Base-by-base conservation (phyloP, 37 sponge, comb jelly and placozoan species). In the Tethya wilhelma region DNA sequence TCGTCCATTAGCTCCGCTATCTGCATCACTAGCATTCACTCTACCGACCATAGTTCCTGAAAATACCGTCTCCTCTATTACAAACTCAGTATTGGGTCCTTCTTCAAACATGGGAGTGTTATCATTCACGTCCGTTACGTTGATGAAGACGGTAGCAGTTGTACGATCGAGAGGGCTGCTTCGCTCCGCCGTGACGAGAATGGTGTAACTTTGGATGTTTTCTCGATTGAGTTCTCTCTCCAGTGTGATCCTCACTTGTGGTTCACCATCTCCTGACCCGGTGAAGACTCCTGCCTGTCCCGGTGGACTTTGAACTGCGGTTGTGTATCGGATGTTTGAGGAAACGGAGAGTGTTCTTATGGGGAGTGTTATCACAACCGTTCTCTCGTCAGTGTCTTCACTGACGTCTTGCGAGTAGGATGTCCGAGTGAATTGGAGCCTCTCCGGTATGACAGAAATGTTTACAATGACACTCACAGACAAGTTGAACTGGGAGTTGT, bases 61-160 rank as follows among this genome's bases (percentile, higher is more conserved):
- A 2, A 62, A 9, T 5, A 40, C 20, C 7, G 37, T 42, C 23
- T 80, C 81, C 2, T 2, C 22, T 20, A 70, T 30, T 29, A 56
- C 3, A 37, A 67, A 30, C 0, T 59, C 56, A 59, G 81, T 25
- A 22, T 58, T 23, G 0, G 28, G 6, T n/a, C 40, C 1, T 12
- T 69, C 60, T 9, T 6, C 38, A 37, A 80, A 69, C 40, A 28
- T 0, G 39, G 81, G 81, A 19, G 2, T 36, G 29, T 80, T 69
- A 58, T 80, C 81, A 40, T 80, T 80, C 12, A 11, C 40, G 59
- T 80, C 81, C 22, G 2, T 9, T 3, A 80, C 60, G n/a, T 34
- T 69, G 22, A 80, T 37, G 26, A 38, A 26, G 32, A 80, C 25
- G 7, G 43, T 68, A 23, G 81, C 59, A 2, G 56, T 55, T 8